phyloP scores from a whole-genome alignment of 2,113 vertebrate species.

The Mormyrus lacerda region DNA sequence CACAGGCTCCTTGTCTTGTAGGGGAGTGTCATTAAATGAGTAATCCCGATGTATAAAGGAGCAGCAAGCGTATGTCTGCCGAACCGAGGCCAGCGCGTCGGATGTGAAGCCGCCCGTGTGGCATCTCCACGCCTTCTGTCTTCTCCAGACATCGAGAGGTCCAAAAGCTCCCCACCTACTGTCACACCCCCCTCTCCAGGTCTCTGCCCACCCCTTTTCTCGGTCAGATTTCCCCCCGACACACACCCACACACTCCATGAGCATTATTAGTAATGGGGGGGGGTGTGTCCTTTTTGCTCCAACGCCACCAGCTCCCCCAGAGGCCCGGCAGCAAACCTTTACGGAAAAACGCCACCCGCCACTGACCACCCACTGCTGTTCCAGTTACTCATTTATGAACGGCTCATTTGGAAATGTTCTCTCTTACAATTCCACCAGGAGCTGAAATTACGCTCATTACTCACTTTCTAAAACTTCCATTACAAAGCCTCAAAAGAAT shows the following conservation, averaged over 20 bases:
- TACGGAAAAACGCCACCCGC: background rate
- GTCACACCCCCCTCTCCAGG: background rate
- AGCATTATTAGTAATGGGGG: background rate
- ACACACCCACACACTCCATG: background rate
- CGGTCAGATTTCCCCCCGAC: background rate
- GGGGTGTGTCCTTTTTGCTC: background rate
- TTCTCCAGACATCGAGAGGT: background rate
- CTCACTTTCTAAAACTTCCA: conserved; percentile 7
- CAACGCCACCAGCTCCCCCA: background rate
- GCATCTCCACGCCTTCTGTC: background rate
- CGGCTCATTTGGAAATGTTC: conserved; percentile 18
- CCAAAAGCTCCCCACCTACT: background rate
- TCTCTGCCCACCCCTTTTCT: background rate
- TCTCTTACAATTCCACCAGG: background rate
- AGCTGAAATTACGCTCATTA: conserved; percentile 12
- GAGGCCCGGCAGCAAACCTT: background rate
- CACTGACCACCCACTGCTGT: conserved; percentile 11
- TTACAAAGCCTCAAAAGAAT: background rate
- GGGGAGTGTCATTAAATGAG: background rate
- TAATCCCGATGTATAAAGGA: background rate
- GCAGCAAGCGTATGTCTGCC: background rate
- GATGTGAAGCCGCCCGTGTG: background rate
- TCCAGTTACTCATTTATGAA: conserved; percentile 22
- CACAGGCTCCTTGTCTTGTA: background rate
- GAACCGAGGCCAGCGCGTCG: background rate